Evolutionary conservation across 2,113 vertebrate genomes (phyloP).

Genomic region (Mustela lutreola): DNA sequence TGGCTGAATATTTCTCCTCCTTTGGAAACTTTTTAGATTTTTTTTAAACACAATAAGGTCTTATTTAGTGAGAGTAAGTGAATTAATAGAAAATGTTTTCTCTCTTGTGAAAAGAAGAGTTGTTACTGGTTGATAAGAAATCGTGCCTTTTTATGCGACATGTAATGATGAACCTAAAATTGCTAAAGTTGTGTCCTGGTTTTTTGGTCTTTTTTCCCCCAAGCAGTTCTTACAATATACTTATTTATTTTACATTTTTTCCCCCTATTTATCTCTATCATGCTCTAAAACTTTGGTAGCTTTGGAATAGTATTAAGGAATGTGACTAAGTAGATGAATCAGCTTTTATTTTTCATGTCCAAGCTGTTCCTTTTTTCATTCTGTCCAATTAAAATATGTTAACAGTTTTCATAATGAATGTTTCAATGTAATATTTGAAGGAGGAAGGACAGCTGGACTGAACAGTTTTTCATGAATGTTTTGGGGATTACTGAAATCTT

Average conservation of each 20-base stretch:
- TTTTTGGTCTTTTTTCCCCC: not conserved
- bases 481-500: constrained; percentile 25
- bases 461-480: constrained; percentile 4
- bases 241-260: not conserved
- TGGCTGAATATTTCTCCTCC: not conserved
- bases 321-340: constrained; percentile 1
- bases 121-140: not conserved
- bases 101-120: not conserved
- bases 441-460: constrained; percentile 22
- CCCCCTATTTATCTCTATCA: not conserved
- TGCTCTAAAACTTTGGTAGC: not conserved
- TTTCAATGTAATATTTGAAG: not conserved
- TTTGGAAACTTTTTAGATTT: not conserved
- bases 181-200: not conserved
- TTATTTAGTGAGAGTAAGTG: not conserved
- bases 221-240: not conserved
- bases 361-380: constrained; percentile 14
- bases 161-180: not conserved
- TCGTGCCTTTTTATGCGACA: not conserved
- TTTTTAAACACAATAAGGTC: not conserved
- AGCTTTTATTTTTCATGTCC: constrained; percentile 40
- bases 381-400: constrained; percentile 40
- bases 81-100: not conserved
- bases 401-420: not conserved
- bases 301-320: constrained; percentile 17